These are phyloP conservation scores for Melieria omissa DNA, from an alignment of 2,888 invertebrate species.

Conservation along the genomic window DNA sequence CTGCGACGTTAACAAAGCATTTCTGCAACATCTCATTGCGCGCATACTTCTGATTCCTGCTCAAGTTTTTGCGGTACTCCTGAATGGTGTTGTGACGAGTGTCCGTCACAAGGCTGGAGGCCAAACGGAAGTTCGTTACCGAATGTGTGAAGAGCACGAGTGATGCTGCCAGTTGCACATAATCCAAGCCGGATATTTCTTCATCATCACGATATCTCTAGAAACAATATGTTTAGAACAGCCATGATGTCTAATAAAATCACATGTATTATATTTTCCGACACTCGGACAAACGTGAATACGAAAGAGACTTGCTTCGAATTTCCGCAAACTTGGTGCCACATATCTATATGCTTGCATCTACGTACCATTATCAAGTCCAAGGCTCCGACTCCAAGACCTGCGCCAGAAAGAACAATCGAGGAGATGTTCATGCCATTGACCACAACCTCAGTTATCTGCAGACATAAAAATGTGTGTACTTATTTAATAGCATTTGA, in stretches of 20 bases:
- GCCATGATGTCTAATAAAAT: not conserved
- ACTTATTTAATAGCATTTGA: not conserved
- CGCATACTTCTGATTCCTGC: conserved; percentile 57
- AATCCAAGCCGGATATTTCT: conserved; percentile 52
- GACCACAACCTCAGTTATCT: conserved; percentile 54
- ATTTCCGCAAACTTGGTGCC: too few species aligned
- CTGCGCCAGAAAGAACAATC: conserved; percentile 58
- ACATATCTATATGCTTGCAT: too few species aligned
- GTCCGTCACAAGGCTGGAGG: conserved; percentile 56
- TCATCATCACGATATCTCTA: conserved; percentile 59
- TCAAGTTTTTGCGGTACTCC: conserved; percentile 53
- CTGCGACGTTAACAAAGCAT: too few species aligned
- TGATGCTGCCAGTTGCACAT: conserved; percentile 58
- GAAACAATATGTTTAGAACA: conserved; percentile 16
- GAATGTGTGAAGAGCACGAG: conserved; percentile 62
- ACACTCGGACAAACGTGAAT: not conserved
- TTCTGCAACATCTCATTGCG: not conserved
- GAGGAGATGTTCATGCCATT: conserved; percentile 62
- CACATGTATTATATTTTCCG: not conserved
- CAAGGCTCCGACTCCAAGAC: conserved; percentile 55
- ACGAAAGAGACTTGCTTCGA: not conserved
- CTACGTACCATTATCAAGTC: conserved; percentile 58
- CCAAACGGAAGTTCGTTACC: conserved; percentile 59
- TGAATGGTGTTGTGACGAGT: conserved; percentile 50
- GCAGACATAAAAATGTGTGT: conserved; percentile 8